These are phyloP conservation scores for Trichosurus vulpecula DNA, from an alignment of 2,797 vertebrate genomes.

Conservation along the genomic window DNA sequence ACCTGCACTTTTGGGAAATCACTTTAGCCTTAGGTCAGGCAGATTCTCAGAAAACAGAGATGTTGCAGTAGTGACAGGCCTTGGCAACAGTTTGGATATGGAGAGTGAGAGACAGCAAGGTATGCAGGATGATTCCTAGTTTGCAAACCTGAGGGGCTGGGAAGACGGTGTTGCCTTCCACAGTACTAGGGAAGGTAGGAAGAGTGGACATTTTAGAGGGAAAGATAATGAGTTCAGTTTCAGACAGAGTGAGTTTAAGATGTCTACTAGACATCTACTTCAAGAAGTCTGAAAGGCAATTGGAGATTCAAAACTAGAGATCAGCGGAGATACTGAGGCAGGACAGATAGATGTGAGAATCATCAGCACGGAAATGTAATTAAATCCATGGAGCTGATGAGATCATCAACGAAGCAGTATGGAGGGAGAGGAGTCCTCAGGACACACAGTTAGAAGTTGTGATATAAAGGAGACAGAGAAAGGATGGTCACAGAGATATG, in stretches of 20 bases:
- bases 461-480: neutral
- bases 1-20: neutral
- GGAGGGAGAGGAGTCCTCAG: neutral
- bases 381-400: neutral
- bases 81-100: neutral
- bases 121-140: neutral
- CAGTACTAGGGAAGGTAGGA: neutral
- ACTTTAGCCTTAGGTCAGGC: neutral
- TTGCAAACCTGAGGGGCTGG: neutral
- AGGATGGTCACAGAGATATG: neutral
- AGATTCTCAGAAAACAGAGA: neutral
- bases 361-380: neutral
- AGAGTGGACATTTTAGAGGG: neutral
- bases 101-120: neutral
- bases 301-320: neutral
- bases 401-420: neutral
- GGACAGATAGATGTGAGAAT: neutral
- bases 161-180: neutral
- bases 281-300: neutral
- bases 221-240: neutral
- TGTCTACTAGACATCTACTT: neutral
- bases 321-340: neutral
- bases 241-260: neutral
- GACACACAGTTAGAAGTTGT: neutral
- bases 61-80: neutral